These are phyloP conservation scores for Meriones unguiculatus DNA, from an alignment of 2,113 vertebrate genomes.

Conservation along the genomic window DNA sequence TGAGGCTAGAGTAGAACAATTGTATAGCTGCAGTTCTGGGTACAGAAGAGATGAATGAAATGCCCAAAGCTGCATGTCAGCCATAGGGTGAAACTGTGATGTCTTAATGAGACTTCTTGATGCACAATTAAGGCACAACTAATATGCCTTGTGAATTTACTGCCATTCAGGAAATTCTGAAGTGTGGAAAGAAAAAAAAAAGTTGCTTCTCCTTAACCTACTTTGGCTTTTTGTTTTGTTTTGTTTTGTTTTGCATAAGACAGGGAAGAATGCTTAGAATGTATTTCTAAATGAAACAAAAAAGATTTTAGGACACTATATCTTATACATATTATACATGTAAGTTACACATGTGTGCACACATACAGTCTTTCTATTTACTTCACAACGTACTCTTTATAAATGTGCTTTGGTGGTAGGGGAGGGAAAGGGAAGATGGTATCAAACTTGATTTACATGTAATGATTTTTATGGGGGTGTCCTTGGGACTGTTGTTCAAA, in stretches of 20 bases:
- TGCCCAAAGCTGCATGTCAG: neutral
- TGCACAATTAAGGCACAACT: conserved; percentile 2
- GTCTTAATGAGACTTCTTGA: neutral
- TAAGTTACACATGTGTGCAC: neutral
- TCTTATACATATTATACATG: neutral
- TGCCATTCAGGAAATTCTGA: neutral
- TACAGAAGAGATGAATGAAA: conserved; percentile 23
- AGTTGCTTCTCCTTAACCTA: neutral
- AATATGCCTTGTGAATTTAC: no score
- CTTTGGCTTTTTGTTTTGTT: neutral
- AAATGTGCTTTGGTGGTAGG: neutral
- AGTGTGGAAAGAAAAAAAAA: neutral
- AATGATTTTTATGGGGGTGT: neutral
- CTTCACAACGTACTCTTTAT: neutral
- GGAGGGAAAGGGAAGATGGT: neutral
- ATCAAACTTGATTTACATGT: neutral
- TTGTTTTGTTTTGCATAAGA: neutral
- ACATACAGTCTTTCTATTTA: neutral
- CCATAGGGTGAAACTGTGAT: conserved; percentile 10
- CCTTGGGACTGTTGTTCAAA: conserved; percentile 6
- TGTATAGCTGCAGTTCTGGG: neutral
- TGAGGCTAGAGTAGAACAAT: neutral
- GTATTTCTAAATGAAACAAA: neutral
- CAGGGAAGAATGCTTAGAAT: neutral
- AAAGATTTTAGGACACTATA: neutral